Evolutionary conservation across 2,797 vertebrate species (phyloP), one percentile per base, ranked within the genome.

Genomic region (Lemur catta): DNA sequence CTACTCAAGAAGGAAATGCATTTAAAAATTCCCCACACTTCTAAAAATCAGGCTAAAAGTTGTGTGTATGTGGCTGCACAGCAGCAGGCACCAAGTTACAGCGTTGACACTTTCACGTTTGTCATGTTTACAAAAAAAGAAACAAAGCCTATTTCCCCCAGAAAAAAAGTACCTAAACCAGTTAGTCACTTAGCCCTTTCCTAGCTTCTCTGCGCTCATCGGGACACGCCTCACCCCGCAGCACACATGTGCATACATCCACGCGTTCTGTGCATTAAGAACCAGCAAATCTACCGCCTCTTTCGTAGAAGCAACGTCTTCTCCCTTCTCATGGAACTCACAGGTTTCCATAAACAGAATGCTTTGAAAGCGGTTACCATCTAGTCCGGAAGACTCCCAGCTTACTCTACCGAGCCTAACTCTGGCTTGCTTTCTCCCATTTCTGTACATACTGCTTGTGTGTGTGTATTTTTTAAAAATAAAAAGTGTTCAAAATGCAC

Each of bases 81-180:
- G 98, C 98, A 98, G 98, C 98, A 75, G 97, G 94, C 91, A 97
- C 94, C 7, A 59, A 81, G 86, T 82, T 74, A 79, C 57, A 95
- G 95, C 79, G 41, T 7, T 1, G 92, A 97, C 87, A 91, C 75
- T 63, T 80, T 97, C 88, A 96, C 91, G 78, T 95, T 74, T 0
- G 0, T 85, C 84, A 96, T 88, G 97, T 95, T 97, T 93, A 89
- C 86, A 72, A 95, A 97, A 96, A 94, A 95, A 80, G 63, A 91
- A 91, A 92, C 48, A 75, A 95, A n/a, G 20, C 18, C 18, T 89
- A 72, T 92, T 72, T 52, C 91, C 84, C 94, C 97, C 84, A 30
- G 95, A 96, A 98, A 97, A 71, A 97, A 97, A 98, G 98, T 98
- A 98, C 98, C 97, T 97, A 96, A 97, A 98, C 96, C 91, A 74